A percentile compares a stretch with the other conserved stretches of the same genome.
Evolutionary conservation across 2,888 invertebrate genomes (phyloP).

Genomic region (Limulus polyphemus): DNA sequence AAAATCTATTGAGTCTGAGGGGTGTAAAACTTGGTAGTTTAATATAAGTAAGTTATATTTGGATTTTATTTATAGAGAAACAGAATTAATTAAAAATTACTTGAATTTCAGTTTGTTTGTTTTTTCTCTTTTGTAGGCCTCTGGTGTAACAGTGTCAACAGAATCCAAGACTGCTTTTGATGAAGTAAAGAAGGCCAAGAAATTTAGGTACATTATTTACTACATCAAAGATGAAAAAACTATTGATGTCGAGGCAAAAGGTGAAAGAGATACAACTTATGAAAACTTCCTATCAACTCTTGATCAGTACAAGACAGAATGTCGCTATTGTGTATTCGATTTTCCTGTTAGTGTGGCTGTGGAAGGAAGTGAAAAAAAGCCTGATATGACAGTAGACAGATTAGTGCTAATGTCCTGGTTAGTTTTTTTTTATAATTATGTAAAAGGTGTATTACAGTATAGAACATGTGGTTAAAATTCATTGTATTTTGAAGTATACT

Average conservation of each 20-base stretch:
- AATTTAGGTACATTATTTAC: conserved; percentile 92
- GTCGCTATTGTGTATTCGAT: conserved; percentile 96
- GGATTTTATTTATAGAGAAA: no score
- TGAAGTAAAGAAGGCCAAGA: conserved; percentile 95
- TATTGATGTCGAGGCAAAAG: conserved; percentile 87
- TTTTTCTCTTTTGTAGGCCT: conserved; percentile 42
- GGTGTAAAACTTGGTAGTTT: no score
- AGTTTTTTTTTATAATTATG: conserved; percentile 8
- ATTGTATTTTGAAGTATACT: no score
- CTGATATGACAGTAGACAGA: conserved; percentile 28
- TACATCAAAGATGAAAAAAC: conserved; percentile 83
- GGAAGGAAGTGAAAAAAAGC: conserved; percentile 26
- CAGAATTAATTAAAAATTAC: no score
- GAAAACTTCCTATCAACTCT: conserved; percentile 87
- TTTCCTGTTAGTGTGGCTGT: conserved; percentile 43
- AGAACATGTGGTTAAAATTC: no score
- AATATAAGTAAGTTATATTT: no score
- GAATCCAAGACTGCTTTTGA: conserved; percentile 89
- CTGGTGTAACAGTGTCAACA: conserved; percentile 92
- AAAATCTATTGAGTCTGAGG: no score
- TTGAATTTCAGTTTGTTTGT: no score
- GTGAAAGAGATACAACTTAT: conserved; percentile 74
- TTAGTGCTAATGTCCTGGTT: conserved; percentile 80
- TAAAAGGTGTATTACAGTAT: no score
- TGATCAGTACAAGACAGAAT: conserved; percentile 72